Conservation (phyloP, 2,888 invertebrate species). For the Sturmia bella region DNA sequence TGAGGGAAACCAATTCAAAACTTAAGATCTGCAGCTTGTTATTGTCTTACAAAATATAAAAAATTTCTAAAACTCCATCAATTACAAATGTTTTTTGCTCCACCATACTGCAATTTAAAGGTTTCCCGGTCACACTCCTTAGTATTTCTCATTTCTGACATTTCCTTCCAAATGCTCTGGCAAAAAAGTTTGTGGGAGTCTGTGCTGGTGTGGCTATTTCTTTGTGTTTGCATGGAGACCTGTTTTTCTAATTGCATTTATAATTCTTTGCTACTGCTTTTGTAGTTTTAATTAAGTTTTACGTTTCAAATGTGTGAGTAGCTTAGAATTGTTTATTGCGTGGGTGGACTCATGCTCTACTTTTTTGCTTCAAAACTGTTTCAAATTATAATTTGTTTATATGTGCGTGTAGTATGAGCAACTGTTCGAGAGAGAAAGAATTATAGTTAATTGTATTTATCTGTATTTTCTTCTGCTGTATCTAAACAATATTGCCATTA, state of each 20-base stretch:
- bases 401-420: not conserved
- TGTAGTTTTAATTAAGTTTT: slow-evolving; percentile 65
- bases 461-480: slow-evolving; percentile 3
- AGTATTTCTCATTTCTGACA: no score
- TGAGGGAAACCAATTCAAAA: no score
- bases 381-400: not conserved
- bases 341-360: slow-evolving; percentile 23
- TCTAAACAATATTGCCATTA: slow-evolving; percentile 25
- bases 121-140: no score
- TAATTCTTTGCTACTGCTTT: slow-evolving; percentile 39
- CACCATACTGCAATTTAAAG: no score
- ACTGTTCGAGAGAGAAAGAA: slow-evolving; percentile 20
- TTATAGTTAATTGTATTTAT: slow-evolving; percentile 35
- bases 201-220: not conserved
- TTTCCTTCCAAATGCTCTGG: no score
- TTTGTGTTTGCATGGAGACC: not conserved
- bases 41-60: no score
- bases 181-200: not conserved
- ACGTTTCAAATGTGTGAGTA: slow-evolving; percentile 33
- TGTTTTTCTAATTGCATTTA: slow-evolving; percentile 56
- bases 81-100: no score
- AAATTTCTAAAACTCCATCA: no score
- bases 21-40: no score
- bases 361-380: slow-evolving; percentile 25
- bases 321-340: not conserved